Base-by-base conservation (phyloP, 2,888 invertebrate species). In the Drosophila mulleri region DNA sequence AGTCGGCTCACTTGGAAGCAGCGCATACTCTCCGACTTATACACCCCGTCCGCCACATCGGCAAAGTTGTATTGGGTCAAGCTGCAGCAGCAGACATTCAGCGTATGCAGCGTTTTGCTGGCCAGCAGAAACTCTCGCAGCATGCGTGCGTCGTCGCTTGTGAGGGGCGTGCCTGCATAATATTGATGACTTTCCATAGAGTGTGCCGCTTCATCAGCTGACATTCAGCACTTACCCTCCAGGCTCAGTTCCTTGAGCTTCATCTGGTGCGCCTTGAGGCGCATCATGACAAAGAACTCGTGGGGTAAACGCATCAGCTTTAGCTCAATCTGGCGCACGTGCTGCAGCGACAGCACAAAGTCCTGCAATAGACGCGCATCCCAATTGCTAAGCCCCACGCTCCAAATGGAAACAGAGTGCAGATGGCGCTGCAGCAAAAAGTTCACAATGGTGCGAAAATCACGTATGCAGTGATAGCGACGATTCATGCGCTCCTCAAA, bases 11-110 rank as follows among this genome's bases (percentile, higher is more conserved):
- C 80, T 59, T 88, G 74, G 3, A 93, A 62, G 4, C 62, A 63
- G 1, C 66, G 61, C 37, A 93, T 42, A 4, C 78, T 75, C 3
- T 41, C 41, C 3, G 91, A 92, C 37, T 92, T 91, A 42, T 91
- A 48, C 3, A 93, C 79, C 0, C 91, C 93, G 77, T 92, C 93
- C 0, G 92, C 93, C 6, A 93, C 41, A 3, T 84, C 58, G 5
- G 91, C 86, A 54, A 92, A 92, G 35, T 85, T 89, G n/a, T 80
- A 90, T 59, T 92, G 92, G 45, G 75, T 89, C 16, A 93, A 58
- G 20, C 63, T 72, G 62, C 92, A 92, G 35, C 72, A 61, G 42
- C 72, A 75, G 0, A 91, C 82, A 65, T 90, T 81, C 0, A 93
- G 72, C 2, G 57, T 42, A 0, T 66, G 66, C 45, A 92, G 57